Evolutionary conservation across 2,113 vertebrate species (phyloP).

Genomic region (Astatotilapia flaviijosephi): DNA sequence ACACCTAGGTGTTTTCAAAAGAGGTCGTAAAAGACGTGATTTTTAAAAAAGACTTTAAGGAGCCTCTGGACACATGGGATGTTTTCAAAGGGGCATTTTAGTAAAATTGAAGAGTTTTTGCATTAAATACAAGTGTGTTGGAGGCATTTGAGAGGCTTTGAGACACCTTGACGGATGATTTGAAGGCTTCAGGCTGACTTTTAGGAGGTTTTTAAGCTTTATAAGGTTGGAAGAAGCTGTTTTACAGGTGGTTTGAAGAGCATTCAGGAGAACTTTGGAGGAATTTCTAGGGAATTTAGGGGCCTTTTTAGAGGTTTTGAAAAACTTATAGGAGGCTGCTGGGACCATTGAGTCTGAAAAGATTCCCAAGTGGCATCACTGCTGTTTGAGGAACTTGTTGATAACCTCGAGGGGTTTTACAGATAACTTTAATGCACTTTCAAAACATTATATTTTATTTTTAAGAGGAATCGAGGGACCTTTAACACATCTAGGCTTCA

Average conservation of each 20-base stretch:
- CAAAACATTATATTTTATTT: rapidly evolving
- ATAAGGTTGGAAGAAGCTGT: not conserved
- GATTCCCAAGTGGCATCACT: not conserved
- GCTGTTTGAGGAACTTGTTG: not conserved
- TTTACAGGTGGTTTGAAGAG: not conserved
- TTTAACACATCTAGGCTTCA: not conserved
- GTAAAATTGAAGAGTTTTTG: not conserved
- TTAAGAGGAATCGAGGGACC: rapidly evolving
- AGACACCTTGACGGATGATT: rapidly evolving
- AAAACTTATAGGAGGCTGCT: not conserved
- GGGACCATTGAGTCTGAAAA: not conserved
- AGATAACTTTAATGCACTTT: not conserved
- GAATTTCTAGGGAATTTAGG: not conserved
- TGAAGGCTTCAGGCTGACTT: not conserved
- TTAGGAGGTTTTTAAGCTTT: not conserved
- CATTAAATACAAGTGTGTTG: not conserved
- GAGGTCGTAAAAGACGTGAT: not conserved
- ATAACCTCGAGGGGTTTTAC: rapidly evolving
- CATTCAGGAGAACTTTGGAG: not conserved
- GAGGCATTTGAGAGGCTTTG: not conserved
- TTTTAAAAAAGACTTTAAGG: not conserved
- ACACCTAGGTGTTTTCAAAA: not conserved
- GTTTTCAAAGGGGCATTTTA: not conserved
- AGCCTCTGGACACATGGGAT: not conserved
- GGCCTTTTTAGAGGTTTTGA: not conserved